Conservation (phyloP, 1,140 invertebrate genomes). For the Ips nitidus region DNA sequence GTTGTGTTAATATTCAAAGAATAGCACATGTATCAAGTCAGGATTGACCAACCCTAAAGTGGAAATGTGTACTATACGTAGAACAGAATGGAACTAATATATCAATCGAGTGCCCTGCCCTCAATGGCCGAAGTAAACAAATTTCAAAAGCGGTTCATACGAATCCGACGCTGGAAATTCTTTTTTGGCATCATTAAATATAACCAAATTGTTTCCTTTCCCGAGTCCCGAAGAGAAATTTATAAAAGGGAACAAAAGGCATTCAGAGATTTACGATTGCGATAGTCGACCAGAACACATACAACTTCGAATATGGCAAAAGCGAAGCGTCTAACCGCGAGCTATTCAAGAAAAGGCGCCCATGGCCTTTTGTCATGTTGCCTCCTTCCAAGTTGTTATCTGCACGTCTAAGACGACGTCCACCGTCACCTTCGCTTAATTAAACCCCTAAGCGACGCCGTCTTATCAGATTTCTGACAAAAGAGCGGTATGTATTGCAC, state of each 20-base stretch:
- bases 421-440: slow-evolving; percentile 41
- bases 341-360: slow-evolving; percentile 35
- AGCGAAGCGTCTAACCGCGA: slow-evolving; percentile 40
- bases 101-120: too few relatives aligned
- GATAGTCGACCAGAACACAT: slow-evolving; percentile 19
- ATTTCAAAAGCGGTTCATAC: too few relatives aligned
- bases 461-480: slow-evolving; percentile 37
- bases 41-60: too few relatives aligned
- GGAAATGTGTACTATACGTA: too few relatives aligned
- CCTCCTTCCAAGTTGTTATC: slow-evolving; percentile 39
- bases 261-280: slow-evolving; percentile 22
- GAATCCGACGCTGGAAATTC: background rate
- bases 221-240: slow-evolving; percentile 18
- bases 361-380: slow-evolving; percentile 36
- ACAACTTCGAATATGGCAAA: slow-evolving; percentile 24
- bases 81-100: too few relatives aligned
- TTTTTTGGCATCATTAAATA: slow-evolving; percentile 26
- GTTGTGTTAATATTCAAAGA: too few relatives aligned
- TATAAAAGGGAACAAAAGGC: slow-evolving; percentile 28
- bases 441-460: slow-evolving; percentile 39
- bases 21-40: too few relatives aligned
- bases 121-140: too few relatives aligned
- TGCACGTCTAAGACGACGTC: slow-evolving; percentile 38
- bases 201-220: slow-evolving; percentile 29
- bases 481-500: slow-evolving; percentile 14